Conservation (phyloP, 2,113 vertebrate genomes). For the Nycticryphes semicollaris region DNA sequence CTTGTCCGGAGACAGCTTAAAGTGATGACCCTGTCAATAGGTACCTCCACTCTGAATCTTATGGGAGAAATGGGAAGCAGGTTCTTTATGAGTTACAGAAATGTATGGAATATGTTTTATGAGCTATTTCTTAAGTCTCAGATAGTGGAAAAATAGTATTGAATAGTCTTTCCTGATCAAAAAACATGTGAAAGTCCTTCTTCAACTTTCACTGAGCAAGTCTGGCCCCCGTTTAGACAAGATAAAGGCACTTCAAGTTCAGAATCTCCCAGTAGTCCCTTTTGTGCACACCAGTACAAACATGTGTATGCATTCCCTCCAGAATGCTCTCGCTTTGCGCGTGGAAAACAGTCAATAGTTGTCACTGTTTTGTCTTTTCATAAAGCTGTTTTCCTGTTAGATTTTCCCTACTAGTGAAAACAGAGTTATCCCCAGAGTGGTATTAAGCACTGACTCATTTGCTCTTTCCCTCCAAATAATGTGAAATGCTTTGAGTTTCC, state of each 20-base stretch:
- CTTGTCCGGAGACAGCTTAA: slow-evolving; percentile 79
- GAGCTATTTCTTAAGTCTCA: neutral
- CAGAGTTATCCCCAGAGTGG: neutral
- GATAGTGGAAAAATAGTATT: neutral
- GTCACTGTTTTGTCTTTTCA: neutral
- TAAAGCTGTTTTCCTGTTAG: neutral
- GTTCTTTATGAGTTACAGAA: neutral
- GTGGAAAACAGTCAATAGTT: neutral
- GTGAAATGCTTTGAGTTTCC: neutral
- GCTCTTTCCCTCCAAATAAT: neutral
- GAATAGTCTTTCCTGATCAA: neutral
- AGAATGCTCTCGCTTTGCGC: neutral
- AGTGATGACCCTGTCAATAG: slow-evolving; percentile 90
- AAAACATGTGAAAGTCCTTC: neutral
- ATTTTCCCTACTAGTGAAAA: neutral
- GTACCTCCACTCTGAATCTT: slow-evolving; percentile 33
- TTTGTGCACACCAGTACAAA: neutral
- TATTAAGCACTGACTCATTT: neutral
- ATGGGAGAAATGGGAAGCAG: neutral
- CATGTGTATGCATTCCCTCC: accelerated
- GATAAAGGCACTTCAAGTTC: neutral
- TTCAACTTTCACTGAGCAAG: neutral
- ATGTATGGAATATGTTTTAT: neutral
- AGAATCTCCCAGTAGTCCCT: neutral
- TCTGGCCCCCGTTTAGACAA: neutral